Evolutionary conservation across 1,140 invertebrate species (phyloP), one percentile per base, ranked within the genome.

Genomic region (Scaptodrosophila lebanonensis): DNA sequence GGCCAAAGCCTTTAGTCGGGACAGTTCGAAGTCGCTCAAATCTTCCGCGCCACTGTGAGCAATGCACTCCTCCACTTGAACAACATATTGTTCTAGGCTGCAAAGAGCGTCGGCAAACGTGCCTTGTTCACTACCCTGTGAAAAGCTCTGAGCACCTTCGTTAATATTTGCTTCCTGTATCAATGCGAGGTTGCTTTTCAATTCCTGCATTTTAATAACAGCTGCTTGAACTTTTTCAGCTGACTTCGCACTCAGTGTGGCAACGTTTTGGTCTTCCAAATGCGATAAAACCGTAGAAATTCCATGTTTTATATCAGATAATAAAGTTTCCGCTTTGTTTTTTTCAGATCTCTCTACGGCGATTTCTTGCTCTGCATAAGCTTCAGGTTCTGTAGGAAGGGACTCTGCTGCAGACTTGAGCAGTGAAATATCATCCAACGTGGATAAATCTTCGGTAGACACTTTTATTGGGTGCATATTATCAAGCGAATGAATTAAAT

Each of bases 361-460:
- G 9, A 2, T 35, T 44, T 3, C 16, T 13, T 8, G n/a, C 44
- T 16, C 13, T 12, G 7, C 6, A 4, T 40, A 35, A 8, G 6
- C 25, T 7, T 67, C 48, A 7, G 56, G 54, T 7, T 84, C 83
- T 0, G 60, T 48, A 9, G 77, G 75, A 12, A 85, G 42, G 1
- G 79, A 77, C 53, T 88, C 89, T 11, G 89, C 90, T 11, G 76
- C 85, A 3, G 89, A 89, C 85, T 90, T 90, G 15, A 90, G 86
- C 8, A 86, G 87, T 5, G 90, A 91, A 50, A 91, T 86, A 76
- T 91, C 90, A 62, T 90, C 89, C 45, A 90, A 76, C 7, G 89
- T 90, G 3, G 89, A 84, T 3, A 77, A 3, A 35, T 86, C 64
- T 12, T 85, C 79, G 7, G 29, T 16, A 15, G 73, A 79, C 7